Evolutionary conservation across 2,888 invertebrate genomes (phyloP), one percentile per base, ranked within the genome.

Genomic region (Oxytorus armatus): DNA sequence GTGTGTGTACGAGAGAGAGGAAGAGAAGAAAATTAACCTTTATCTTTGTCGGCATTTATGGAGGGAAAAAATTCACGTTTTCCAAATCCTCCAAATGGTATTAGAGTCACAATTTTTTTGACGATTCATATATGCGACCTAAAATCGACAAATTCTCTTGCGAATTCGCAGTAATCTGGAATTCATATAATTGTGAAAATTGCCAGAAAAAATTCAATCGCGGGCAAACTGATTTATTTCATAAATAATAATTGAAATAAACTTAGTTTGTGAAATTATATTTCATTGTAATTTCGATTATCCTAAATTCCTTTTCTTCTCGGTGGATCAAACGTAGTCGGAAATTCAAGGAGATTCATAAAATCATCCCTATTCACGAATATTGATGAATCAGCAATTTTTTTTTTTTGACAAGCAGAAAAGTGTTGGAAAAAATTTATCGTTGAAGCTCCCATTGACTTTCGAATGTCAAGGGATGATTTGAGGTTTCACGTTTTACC

Each of bases 401-500:
- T n/a, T n/a, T n/a, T n/a, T n/a, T n/a, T n/a, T 53, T 5, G 1
- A 33, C 14, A 44, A n/a, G 23, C 0, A 4, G 1, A 23, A 14
- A 44, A 69, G 14, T 4, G 33, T 36, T 44, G 49, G 14, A 23
- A 39, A 44, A 44, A 11, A 55, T 33, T 33, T 7, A 16, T 25
- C n/a, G 29, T 29, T 23, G 33, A 42, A 14, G 10, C 53, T 39
- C 53, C n/a, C 21, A 23, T 72, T 47, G 36, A 49, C 4, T 49
- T 47, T 16, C 47, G 39, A 42, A 47, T 16, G 49, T 23, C 25
- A 1, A 39, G 55, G 18, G n/a, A 49, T 47, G 11, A 49, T 68
- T 76, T 42, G n/a, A 33, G 42, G 51, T 51, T 33, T 49, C 29
- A 70, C 33, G 70, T 16, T 63, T 53, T 14, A 47, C 11, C 16